These are phyloP conservation scores for Alligator mississippiensis DNA, from an alignment of 2,113 vertebrate genomes.

Conservation along the genomic window DNA sequence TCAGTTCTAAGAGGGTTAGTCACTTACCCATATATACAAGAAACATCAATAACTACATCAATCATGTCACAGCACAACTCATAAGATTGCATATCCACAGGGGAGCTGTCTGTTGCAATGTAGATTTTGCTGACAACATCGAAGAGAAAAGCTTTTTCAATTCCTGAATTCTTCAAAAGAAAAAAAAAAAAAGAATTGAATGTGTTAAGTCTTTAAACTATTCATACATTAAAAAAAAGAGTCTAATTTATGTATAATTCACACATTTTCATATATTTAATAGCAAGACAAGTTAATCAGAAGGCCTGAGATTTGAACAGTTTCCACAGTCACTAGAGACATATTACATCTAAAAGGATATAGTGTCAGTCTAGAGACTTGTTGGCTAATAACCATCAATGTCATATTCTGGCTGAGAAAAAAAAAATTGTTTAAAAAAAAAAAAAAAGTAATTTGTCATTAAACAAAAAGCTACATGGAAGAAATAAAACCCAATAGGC, in stretches of 20 bases:
- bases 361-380: neutral
- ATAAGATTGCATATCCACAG: slow-evolving; percentile 99
- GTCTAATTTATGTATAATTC: neutral
- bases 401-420: neutral
- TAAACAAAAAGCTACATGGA: neutral
- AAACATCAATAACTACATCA: slow-evolving; percentile 98
- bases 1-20: neutral
- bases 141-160: slow-evolving; percentile 99
- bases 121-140: slow-evolving; percentile 99
- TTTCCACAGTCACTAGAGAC: neutral
- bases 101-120: slow-evolving; percentile 99
- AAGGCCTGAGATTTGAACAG: neutral
- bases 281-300: neutral
- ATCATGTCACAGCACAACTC: slow-evolving; percentile 99
- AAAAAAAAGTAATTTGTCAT: neutral
- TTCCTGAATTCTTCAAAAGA: slow-evolving; percentile 95
- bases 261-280: neutral
- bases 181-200: slow-evolving; percentile 65
- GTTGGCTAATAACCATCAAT: neutral
- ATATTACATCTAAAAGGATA: neutral
- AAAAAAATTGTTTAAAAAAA: neutral
- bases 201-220: slow-evolving; percentile 29
- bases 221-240: neutral
- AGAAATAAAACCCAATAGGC: neutral
- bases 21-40: slow-evolving; percentile 98